A percentile compares a stretch with the other conserved stretches of the same genome.
These are phyloP conservation scores for Reticulitermes lucifugus DNA, from an alignment of 2,888 invertebrate species.

Conservation along the genomic window DNA sequence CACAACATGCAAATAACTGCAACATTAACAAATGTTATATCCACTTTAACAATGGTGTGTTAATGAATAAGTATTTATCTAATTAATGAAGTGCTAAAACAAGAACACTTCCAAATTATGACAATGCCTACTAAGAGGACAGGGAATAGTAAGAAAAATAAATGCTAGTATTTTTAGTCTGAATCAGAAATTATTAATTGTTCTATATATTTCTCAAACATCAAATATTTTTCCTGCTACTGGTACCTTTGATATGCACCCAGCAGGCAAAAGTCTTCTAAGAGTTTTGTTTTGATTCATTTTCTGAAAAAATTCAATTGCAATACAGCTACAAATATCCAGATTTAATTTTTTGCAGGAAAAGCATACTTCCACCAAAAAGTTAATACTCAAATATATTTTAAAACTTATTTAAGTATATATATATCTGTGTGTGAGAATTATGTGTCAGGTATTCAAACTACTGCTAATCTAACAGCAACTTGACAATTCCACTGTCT, in stretches of 20 bases:
- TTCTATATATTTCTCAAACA: slow-evolving; percentile 5
- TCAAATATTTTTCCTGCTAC: slow-evolving; percentile 46
- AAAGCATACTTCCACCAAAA: not conserved
- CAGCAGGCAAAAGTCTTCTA: slow-evolving; percentile 73
- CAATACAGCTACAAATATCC: slow-evolving; percentile 52
- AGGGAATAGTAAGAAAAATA: not conserved
- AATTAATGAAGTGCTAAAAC: not conserved
- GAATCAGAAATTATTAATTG: slow-evolving; percentile 17
- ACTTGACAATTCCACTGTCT: no score
- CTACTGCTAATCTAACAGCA: no score
- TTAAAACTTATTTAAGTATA: no score
- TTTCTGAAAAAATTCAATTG: slow-evolving; percentile 70
- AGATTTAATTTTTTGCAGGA: not conserved
- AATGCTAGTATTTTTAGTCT: slow-evolving; percentile 5
- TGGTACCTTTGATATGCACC: slow-evolving; percentile 73
- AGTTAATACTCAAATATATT: no score
- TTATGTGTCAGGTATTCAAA: no score
- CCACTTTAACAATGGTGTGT: no score
- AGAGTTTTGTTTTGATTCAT: slow-evolving; percentile 74
- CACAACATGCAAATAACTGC: not conserved
- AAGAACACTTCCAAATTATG: not conserved
- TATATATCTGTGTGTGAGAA: no score
- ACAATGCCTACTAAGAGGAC: not conserved
- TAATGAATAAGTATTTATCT: no score
- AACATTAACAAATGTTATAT: not conserved